Percentiles rank a stretch among this genome's conserved stretches.
Evolutionary conservation across 2,113 vertebrate genomes (phyloP).

Genomic region (Oostethus manadensis): DNA sequence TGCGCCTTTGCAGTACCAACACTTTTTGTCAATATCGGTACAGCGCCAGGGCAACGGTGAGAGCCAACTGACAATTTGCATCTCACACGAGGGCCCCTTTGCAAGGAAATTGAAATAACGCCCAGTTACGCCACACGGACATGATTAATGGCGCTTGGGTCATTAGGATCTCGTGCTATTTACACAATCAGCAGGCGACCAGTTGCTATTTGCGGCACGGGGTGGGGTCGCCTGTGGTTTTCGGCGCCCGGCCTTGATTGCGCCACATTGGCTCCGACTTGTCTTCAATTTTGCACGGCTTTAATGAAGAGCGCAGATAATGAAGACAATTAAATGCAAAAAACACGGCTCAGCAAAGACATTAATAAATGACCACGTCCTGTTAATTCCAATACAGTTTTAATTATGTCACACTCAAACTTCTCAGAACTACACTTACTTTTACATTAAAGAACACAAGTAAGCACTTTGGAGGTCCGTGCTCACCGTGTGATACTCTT

Average conservation of each 20-base stretch:
- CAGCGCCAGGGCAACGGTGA: conserved; percentile 59
- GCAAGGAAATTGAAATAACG: conserved; percentile 56
- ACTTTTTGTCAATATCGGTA: conserved; percentile 46
- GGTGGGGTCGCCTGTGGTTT: conserved; percentile 14
- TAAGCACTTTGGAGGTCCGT: neutral
- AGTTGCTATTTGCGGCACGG: conserved; percentile 34
- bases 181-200: conserved; percentile 55
- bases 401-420: neutral
- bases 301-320: conserved; percentile 42
- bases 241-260: conserved; percentile 35
- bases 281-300: conserved; percentile 31
- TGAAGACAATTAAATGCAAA: conserved; percentile 8
- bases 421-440: neutral
- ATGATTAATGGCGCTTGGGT: conserved; percentile 65
- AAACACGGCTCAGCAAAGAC: conserved; percentile 1
- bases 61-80: conserved; percentile 66
- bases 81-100: conserved; percentile 51
- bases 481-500: no score
- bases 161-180: conserved; percentile 57
- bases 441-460: neutral
- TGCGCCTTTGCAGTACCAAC: neutral
- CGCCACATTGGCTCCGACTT: conserved; percentile 24
- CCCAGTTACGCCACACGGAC: conserved; percentile 46
- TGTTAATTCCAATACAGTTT: neutral
- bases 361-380: conserved; percentile 3